Evolutionary conservation across 2,113 vertebrate genomes (phyloP), one percentile per base, ranked within the genome.

Genomic region (Siniperca knerii): DNA sequence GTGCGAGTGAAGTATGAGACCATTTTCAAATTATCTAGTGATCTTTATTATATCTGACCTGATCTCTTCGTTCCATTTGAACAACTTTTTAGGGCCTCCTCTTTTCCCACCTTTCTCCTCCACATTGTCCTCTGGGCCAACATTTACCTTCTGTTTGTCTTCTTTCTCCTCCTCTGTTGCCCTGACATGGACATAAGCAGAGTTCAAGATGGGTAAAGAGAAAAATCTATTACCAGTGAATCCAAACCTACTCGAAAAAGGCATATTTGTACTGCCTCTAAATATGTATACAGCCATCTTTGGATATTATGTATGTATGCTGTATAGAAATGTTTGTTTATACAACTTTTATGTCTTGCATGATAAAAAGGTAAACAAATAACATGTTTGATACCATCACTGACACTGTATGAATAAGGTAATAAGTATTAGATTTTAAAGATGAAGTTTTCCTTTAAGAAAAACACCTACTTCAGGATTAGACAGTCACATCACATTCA

Each of bases 11-110:
- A 29, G 13, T 57, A 42, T 58, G 12, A 44, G 13, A 40, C 11
- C n/a, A 57, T 50, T 18, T 70, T 4, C 25, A 48, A 15, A 71
- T 35, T 2, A 42, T 61, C 42, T 5, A 50, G 0, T 8, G 5
- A 50, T 40, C 2, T 54, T 73, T 11, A 29, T 48, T 40, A 18
- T 10, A 18, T 54, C 72, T 42, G 44, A 95, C 98, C 97, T 97
- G 95, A 99, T 97, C 84, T 98, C 97, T 16, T 98, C 96, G 48
- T 96, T 99, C 98, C 98, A 99, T 50, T 96, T 96, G 92, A 99
- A 99, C 81, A 97, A 95, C 93, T 99, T 99, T 67, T 96, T 97
- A 0, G 98, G 98, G 35, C 79, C 79, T 7, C 96, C 96, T 77
- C 96, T 96, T 87, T 96, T 97, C 71, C 96, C 97, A 77, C 93